Percentiles rank a stretch among this genome's conserved stretches.
Conservation (phyloP, 2,888 invertebrate species). For the Portevinia maculata region DNA sequence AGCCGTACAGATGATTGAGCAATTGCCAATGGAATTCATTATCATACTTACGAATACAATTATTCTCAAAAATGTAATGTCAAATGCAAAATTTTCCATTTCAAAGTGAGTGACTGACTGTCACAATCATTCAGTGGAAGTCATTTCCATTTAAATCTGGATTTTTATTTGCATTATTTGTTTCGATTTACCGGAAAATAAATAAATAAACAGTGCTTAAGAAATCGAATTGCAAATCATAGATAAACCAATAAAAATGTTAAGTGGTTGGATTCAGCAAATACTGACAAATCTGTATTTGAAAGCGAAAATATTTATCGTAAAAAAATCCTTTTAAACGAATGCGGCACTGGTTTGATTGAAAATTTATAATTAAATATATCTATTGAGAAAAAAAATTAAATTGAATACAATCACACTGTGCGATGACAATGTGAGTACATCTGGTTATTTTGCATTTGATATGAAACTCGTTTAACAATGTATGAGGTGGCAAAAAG, state of each 20-base stretch:
- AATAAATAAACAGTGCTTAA: constrained; percentile 36
- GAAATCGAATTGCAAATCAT: constrained; percentile 52
- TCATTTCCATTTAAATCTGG: neutral
- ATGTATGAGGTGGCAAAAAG: no score
- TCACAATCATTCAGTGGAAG: neutral
- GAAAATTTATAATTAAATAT: no score
- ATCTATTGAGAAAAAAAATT: no score
- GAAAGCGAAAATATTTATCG: no score
- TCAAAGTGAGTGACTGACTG: neutral
- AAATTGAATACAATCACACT: no score
- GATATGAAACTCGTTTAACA: no score
- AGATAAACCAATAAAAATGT: constrained; percentile 37
- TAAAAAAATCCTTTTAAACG: no score
- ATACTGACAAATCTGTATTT: no score
- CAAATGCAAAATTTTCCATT: constrained; percentile 6
- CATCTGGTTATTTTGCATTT: no score
- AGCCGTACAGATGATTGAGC: no score
- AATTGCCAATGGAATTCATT: constrained; percentile 2
- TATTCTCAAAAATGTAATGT: neutral
- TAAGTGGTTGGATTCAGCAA: constrained; percentile 24
- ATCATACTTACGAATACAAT: neutral
- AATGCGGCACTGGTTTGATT: no score
- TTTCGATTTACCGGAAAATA: constrained; percentile 17
- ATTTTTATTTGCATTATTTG: constrained; percentile 7
- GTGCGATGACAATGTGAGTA: no score